Conservation (phyloP, 2,888 invertebrate genomes). For the Hipparchia sbordonii region DNA sequence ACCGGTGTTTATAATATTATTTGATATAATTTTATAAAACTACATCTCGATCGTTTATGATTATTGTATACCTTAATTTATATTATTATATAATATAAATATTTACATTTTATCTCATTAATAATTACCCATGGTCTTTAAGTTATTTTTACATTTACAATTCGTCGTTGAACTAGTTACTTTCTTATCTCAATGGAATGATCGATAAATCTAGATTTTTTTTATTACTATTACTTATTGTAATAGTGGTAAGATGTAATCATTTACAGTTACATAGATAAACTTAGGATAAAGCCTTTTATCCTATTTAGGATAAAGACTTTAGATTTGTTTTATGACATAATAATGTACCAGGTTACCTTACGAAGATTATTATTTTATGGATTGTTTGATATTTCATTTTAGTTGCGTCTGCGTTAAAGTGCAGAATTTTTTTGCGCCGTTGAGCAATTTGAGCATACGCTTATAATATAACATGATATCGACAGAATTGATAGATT, state of each 20-base stretch:
- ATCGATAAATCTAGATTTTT: not conserved
- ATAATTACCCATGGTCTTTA: constrained; percentile 40
- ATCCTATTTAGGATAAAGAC: too few relatives aligned
- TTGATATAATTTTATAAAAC: constrained; percentile 45
- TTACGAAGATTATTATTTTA: too few relatives aligned
- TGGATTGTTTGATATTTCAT: too few relatives aligned
- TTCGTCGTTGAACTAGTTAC: constrained; percentile 21
- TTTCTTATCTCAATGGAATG: constrained; percentile 7
- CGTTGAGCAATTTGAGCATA: too few relatives aligned
- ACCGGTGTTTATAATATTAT: constrained; percentile 52
- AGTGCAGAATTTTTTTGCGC: too few relatives aligned
- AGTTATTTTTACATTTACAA: constrained; percentile 15
- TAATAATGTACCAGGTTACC: too few relatives aligned
- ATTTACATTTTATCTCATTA: constrained; percentile 52
- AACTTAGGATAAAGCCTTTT: too few relatives aligned
- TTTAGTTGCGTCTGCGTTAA: too few relatives aligned
- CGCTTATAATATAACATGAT: too few relatives aligned
- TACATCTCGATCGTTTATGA: constrained; percentile 48
- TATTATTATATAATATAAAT: constrained; percentile 53
- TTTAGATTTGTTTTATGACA: too few relatives aligned
- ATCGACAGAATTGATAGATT: too few relatives aligned
- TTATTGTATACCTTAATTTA: constrained; percentile 36
- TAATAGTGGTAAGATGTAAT: not conserved
- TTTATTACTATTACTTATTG: not conserved
- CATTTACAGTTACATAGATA: too few relatives aligned